phyloP scores from a whole-genome alignment of 1,140 invertebrate genomes.

The Drosophila pandora region DNA sequence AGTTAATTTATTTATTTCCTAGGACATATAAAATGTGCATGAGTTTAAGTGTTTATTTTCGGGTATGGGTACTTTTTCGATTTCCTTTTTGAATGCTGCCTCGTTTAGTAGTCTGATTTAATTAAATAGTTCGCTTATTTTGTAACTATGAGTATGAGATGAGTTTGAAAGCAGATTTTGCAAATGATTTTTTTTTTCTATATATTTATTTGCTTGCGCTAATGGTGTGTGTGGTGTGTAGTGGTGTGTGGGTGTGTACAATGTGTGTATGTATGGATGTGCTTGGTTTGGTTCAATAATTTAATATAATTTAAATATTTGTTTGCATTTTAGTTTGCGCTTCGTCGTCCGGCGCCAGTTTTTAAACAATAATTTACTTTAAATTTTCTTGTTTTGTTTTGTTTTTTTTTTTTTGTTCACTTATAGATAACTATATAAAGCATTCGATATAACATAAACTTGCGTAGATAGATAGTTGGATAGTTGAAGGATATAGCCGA shows the following conservation, averaged over 20 bases:
- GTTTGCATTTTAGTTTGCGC: conserved; percentile 45
- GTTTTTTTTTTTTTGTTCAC: conserved; percentile 17
- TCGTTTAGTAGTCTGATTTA: conserved; percentile 37
- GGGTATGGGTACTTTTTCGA: conserved; percentile 18
- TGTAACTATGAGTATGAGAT: conserved; percentile 80
- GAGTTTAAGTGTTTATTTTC: conserved; percentile 28
- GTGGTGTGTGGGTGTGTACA: conserved; percentile 50
- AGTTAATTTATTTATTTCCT: conserved; percentile 51
- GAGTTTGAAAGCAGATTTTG: conserved; percentile 80
- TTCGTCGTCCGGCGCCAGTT: conserved; percentile 22
- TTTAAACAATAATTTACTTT: conserved; percentile 40
- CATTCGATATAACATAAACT: conserved; percentile 72
- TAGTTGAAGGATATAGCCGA: conserved; percentile 47
- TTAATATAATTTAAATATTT: conserved; percentile 79
- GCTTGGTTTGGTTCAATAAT: conserved; percentile 78
- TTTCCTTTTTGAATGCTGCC: conserved; percentile 46
- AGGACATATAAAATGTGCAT: conserved; percentile 72
- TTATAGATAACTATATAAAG: conserved; percentile 75
- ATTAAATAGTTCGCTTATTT: conserved; percentile 60
- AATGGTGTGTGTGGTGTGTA: neutral
- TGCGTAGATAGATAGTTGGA: conserved; percentile 55
- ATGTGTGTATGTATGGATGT: conserved; percentile 59
- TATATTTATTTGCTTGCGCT: conserved; percentile 51
- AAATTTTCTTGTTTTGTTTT: conserved; percentile 6
- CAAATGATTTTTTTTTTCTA: conserved; percentile 65